Evolutionary conservation across 2,888 invertebrate genomes (phyloP).

Genomic region (Gisinianus flammeolus): DNA sequence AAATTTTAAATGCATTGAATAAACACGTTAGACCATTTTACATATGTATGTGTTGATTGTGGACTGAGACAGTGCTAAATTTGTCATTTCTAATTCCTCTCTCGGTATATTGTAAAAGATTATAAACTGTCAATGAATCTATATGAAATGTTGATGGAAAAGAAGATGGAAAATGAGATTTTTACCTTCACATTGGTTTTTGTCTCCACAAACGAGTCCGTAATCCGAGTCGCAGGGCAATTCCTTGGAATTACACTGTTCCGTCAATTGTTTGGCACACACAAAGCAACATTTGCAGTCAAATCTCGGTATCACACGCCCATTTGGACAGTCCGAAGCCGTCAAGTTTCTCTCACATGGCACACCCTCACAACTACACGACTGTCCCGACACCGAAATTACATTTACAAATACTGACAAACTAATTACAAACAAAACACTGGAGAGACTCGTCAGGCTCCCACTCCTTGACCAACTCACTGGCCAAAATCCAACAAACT

Average conservation of each 20-base stretch:
- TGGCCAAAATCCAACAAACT: background rate
- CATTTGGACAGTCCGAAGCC: slow-evolving; percentile 56
- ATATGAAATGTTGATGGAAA: no score
- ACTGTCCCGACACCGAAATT: slow-evolving; percentile 3
- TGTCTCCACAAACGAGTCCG: slow-evolving; percentile 55
- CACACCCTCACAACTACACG: slow-evolving; percentile 49
- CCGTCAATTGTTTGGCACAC: slow-evolving; percentile 59
- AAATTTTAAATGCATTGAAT: no score
- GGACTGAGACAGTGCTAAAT: no score
- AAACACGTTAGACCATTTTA: no score
- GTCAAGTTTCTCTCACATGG: slow-evolving; percentile 57
- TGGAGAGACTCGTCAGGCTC: no score
- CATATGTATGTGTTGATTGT: no score
- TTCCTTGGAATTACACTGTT: slow-evolving; percentile 53
- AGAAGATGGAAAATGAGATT: background rate
- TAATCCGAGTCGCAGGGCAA: slow-evolving; percentile 55
- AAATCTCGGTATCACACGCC: slow-evolving; percentile 51
- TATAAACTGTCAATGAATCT: no score
- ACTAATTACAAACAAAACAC: slow-evolving; percentile 2
- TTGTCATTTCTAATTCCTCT: no score
- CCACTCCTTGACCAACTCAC: background rate
- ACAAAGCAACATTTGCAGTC: slow-evolving; percentile 58
- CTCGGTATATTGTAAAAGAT: no score
- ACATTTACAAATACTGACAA: background rate
- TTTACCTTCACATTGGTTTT: slow-evolving; percentile 55